Base-by-base conservation (phyloP, 2,888 invertebrate genomes). In the Conistra vaccinii region DNA sequence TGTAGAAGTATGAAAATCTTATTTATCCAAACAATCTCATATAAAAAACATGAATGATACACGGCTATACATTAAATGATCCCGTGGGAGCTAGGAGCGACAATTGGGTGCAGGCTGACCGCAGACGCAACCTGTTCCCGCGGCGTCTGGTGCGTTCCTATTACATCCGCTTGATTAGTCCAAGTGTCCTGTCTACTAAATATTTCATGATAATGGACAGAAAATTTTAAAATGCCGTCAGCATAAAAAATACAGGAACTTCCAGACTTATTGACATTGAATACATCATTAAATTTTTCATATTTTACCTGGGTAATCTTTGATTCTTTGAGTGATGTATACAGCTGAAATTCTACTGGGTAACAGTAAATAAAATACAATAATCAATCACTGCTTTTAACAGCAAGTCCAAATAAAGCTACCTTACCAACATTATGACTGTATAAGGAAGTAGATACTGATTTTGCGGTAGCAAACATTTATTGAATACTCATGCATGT, bases 21-120 rank as follows among this genome's bases (percentile, higher is more conserved):
- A 53, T 53, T 3, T n/a, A 48, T 20, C 20, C 48, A 48, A 48
- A 48, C 48, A 53, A 51, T 4, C 10, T n/a, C 4, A 10, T 53
- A n/a, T 35, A 45, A 69, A 65, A 60, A 78, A 62, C 23, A 29
- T 29, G 17, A n/a, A 62, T 68, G 20, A 63, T 68, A 29, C 32
- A 48, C 1, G 23, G 23, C 23, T n/a, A 39, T 23, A 55, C 39
- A 78, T 70, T 32, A 63, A 65, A 26, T 29, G 62, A 62, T 69
- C 65, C 79, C 86, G 87, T 86, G 86, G 85, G 86, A 86, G 74
- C 73, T 63, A 70, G 68, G 73, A 78, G 77, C 81, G 70, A 81
- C 74, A 39, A 84, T 67, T 71, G 77, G 63, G 62, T 63, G 75
- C 65, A 35, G 32, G 69, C 51, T 71, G 79, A 85, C 85, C 86